Conservation (phyloP, 2,888 invertebrate genomes). For the Noctua pronuba region DNA sequence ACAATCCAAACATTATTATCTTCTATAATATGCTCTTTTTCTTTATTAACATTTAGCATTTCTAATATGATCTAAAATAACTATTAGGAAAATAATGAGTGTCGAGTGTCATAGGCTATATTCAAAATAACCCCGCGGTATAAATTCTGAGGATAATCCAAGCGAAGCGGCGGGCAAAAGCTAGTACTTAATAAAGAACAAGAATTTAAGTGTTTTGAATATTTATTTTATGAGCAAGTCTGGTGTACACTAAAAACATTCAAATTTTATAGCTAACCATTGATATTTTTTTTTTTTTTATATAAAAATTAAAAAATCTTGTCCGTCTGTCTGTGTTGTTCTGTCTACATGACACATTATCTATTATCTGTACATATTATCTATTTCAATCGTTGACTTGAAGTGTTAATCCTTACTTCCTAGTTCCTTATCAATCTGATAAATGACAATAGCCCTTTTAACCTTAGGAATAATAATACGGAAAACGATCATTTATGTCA, state of each 20-base stretch:
- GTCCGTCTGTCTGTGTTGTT: background rate
- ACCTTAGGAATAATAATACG: background rate
- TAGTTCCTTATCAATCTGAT: background rate
- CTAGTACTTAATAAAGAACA: background rate
- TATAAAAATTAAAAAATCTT: too few species aligned
- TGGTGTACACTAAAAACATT: background rate
- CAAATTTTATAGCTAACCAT: background rate
- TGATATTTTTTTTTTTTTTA: too few species aligned
- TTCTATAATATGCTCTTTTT: background rate
- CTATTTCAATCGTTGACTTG: background rate
- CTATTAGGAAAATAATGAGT: background rate
- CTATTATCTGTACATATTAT: too few species aligned
- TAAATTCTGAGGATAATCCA: background rate
- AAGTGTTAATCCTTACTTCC: background rate
- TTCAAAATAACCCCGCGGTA: background rate
- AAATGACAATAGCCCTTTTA: conserved; percentile 3
- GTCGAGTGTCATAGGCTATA: background rate
- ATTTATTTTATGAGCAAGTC: background rate
- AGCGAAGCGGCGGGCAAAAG: background rate
- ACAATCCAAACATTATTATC: too few species aligned
- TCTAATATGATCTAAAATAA: background rate
- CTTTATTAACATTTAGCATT: background rate
- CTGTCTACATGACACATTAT: too few species aligned
- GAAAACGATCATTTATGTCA: conserved; percentile 6
- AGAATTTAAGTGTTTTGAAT: background rate